Base-by-base conservation (phyloP, 2,113 vertebrate species). In the Sitta europaea region DNA sequence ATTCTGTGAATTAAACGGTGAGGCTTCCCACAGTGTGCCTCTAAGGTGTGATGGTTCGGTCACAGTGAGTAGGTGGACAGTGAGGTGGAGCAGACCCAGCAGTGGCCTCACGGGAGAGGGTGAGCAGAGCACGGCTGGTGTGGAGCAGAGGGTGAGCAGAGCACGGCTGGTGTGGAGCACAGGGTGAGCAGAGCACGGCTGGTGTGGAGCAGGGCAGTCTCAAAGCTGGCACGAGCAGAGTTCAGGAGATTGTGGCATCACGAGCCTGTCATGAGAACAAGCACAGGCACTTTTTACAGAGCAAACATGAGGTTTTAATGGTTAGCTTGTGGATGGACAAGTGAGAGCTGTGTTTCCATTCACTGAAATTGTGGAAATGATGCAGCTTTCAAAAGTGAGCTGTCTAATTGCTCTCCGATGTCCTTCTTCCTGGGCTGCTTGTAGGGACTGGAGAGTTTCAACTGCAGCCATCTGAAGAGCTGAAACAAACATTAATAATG, bases 241-340 rank as follows among this genome's bases (percentile, higher is more conserved):
- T 72, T 57, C 62, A 65, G 82, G 57, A 71, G 47, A 13, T n/a
- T 8, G 5, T 11, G 51, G 12, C 1, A 1, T 51, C 51, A 19
- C 0, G 0, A 43, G 40, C 29, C n/a, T 21, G 12, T 12, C 36
- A 23, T 1, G 7, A 17, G 53, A 42, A 36, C 6, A 1, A 33
- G 36, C 28, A 14, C 0, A 0, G 22, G 24, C 14, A 1, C 21
- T 21, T 78, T 58, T 25, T n/a, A 18, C 35, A 38, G 48, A 54
- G 36, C 27, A 54, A 21, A 5, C 3, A 0, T 35, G 19, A 6
- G 35, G 13, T 51, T 59, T 63, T 33, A 51, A 36, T 47, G 5
- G 27, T 63, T 27, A 29, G 29, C 22, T 28, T 50, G 12, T 63
- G 82, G 31, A 16, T 59, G 74, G 42, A 27, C 36, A 29, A 14